Evolutionary conservation across 1,140 invertebrate genomes (phyloP), one percentile per base, ranked within the genome.

Genomic region (Drosophila bipectinata): DNA sequence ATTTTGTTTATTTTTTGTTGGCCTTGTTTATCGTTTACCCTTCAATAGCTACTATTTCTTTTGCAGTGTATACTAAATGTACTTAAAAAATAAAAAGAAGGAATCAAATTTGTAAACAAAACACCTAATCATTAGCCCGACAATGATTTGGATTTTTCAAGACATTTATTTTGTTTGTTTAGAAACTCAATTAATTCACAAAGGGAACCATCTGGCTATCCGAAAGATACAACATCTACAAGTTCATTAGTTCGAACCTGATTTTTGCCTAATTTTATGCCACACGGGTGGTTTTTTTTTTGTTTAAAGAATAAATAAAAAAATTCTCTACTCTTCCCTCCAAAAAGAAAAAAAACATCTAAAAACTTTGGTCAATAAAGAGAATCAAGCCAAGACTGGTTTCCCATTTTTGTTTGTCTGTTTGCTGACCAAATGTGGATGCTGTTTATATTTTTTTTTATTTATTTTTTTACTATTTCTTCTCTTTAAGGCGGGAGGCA

Each of bases 361-460:
- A 84, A 84, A 59, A 63, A 63, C 63, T 77, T 71, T 77, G 51
- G 81, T 84, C 81, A 84, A 87, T 57, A 84, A 41, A 32, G 14
- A 15, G 37, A 15, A 53, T 15, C 15, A 28, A 32, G 61, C 34
- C 34, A 44, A 39, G 53, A 63, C 58, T 1, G 47, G 60, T 74
- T 62, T 41, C n/a, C 37, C n/a, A 10, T 54, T 41, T 54, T 34
- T 41, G 39, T 12, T 49, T 52, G 39, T 47, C 24, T 30, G 48
- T 62, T 49, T 72, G 71, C 47, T 56, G 30, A 21, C 48, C 48
- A 15, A 58, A 51, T 54, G 75, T 57, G 68, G 47, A 56, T 63
- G 47, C 39, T 57, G 44, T 18, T 58, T 45, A 18, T 15, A 44
- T 18, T 18, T 44, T n/a, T 51, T 32, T 10, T 1, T 9, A 2